These are phyloP conservation scores for Atractosteus spatula DNA, from an alignment of 2,113 vertebrate genomes.

Conservation along the genomic window DNA sequence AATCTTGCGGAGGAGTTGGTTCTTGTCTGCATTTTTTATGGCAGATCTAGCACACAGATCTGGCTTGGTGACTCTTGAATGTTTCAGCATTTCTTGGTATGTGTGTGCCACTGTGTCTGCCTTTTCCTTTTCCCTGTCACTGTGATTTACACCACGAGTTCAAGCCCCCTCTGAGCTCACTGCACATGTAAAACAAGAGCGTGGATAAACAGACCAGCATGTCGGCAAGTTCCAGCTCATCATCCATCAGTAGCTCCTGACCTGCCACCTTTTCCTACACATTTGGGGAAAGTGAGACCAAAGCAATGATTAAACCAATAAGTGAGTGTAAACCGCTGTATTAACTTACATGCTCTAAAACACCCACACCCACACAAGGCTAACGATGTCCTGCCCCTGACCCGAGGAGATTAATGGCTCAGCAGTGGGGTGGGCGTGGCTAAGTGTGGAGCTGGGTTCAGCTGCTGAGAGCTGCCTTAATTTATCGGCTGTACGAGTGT, in stretches of 20 bases:
- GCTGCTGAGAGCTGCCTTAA: constrained; percentile 3
- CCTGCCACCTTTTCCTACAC: background rate
- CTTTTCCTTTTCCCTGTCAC: too few relatives aligned
- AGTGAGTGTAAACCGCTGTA: constrained; percentile 7
- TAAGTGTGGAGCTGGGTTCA: background rate
- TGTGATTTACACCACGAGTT: too few relatives aligned
- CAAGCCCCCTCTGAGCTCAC: background rate
- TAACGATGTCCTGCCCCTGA: background rate
- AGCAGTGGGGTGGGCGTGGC: background rate
- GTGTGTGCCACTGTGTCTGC: too few relatives aligned
- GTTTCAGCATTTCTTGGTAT: too few relatives aligned
- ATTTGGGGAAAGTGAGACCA: constrained; percentile 18
- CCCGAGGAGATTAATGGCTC: constrained; percentile 3
- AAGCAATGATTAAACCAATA: constrained; percentile 13
- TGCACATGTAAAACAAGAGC: background rate
- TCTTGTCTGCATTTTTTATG: too few relatives aligned
- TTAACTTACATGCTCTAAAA: background rate
- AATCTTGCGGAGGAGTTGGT: too few relatives aligned
- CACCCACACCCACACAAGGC: constrained; percentile 1
- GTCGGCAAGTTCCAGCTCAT: too few relatives aligned
- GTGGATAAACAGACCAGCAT: background rate
- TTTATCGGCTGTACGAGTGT: constrained; percentile 13
- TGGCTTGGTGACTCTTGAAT: too few relatives aligned
- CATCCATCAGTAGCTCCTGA: too few relatives aligned
- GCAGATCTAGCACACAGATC: too few relatives aligned